Conservation (phyloP, 2,113 vertebrate genomes). For the Caracal caracal region DNA sequence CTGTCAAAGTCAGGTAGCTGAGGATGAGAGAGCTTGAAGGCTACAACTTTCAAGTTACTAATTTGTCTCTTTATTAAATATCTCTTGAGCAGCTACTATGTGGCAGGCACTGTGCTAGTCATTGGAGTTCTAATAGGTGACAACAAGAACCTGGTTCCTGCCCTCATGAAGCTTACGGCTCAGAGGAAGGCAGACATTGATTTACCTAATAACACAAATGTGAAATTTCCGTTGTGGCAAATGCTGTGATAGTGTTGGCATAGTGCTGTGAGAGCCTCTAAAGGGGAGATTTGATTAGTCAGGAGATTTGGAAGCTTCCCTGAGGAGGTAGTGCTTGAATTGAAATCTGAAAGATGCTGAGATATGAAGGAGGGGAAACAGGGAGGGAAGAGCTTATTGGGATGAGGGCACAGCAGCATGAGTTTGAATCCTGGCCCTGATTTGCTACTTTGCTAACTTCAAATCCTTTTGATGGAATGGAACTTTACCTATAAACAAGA, state of each 20-base stretch:
- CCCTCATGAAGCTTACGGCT: neutral
- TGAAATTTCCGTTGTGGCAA: neutral
- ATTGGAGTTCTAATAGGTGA: neutral
- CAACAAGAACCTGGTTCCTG: neutral
- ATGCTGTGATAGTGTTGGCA: neutral
- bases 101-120: neutral
- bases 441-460: neutral
- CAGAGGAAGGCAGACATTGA: neutral
- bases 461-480: constrained; percentile 7
- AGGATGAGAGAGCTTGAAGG: neutral
- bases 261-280: neutral
- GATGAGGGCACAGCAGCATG: neutral
- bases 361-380: neutral
- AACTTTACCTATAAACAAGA: neutral
- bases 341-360: neutral
- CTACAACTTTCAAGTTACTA: neutral
- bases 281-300: neutral
- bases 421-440: neutral
- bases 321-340: neutral
- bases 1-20: neutral
- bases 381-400: neutral
- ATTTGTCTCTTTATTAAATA: neutral
- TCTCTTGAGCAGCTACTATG: neutral
- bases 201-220: neutral
- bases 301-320: neutral